Base-by-base conservation (phyloP, 2,113 vertebrate genomes). In the Chamaetylas fuelleborni region DNA sequence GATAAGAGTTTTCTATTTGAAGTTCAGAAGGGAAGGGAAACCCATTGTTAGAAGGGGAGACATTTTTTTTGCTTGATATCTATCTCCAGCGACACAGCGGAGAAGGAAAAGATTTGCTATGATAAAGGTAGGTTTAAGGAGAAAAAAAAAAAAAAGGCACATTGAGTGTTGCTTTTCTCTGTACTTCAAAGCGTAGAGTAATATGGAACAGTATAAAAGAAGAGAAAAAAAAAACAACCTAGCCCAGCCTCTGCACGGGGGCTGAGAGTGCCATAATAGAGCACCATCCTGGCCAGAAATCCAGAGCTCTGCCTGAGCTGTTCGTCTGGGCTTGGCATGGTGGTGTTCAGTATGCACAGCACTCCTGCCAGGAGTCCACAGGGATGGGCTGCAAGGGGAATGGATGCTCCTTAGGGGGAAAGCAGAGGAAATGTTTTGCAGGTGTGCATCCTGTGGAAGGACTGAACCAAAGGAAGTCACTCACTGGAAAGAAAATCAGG, bases 1-100 rank as follows among this genome's bases (percentile, higher is more conserved):
- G 97, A 97, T 97, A 97, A 96, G 95, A 95, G 95, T 94, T 97
- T 96, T 96, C 96, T 96, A 95, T 97, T 97, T 97, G 97, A 97
- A 97, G 96, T 97, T 96, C 96, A 97, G 96, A 97, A 97, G 93
- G 93, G 96, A 97, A 97, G 95, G 96, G 97, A 97, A 97, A 96
- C 97, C 96, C 95, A 97, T 97, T 97, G 96, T 97, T 97, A 95
- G 90, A 96, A 96, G 95, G 91, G 90, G 90, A 97, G 94, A 97
- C 95, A 88, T 97, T 97, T 95, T 97, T 97, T 97, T 95, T 95
- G 86, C 96, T 96, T 97, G 96, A 94, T 97, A 95, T 77, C 95
- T 95, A 96, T 97, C 96, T 97, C 86, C 88, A 95, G 69, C 86
- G 13, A 95, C 95, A 97, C 93, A 96, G 97, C 89, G 0, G 88